Evolutionary conservation across 1,140 invertebrate genomes (phyloP).

Genomic region (Neodiprion virginianus): DNA sequence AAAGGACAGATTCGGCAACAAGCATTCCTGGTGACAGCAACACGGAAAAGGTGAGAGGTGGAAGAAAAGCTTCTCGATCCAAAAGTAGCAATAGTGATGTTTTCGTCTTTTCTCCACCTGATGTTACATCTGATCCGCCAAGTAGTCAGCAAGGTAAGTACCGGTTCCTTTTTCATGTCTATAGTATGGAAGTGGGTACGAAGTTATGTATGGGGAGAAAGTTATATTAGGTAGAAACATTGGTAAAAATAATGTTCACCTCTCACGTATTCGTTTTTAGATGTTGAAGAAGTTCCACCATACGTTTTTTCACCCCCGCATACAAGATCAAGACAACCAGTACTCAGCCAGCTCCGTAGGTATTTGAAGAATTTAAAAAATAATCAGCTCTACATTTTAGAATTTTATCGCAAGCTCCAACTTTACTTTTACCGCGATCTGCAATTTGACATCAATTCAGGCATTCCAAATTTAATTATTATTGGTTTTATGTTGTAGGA

Average conservation of each 20-base stretch:
- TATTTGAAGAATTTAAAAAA: constrained; percentile 18
- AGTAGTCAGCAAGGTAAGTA: constrained; percentile 30
- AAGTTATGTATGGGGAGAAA: neutral
- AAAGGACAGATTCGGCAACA: constrained; percentile 28
- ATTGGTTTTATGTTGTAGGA: constrained; percentile 24
- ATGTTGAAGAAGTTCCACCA: constrained; percentile 34
- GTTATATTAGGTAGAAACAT: neutral
- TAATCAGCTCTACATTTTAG: neutral
- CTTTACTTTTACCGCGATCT: neutral
- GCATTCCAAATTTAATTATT: constrained; percentile 20
- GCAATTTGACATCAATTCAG: neutral
- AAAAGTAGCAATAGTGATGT: constrained; percentile 26
- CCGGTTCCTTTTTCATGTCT: too few relatives aligned
- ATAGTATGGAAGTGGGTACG: too few relatives aligned
- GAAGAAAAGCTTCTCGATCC: constrained; percentile 28
- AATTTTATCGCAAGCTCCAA: neutral
- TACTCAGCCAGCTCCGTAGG: constrained; percentile 39
- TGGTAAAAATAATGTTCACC: constrained; percentile 10
- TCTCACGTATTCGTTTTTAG: constrained; percentile 32
- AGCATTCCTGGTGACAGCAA: constrained; percentile 16
- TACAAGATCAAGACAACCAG: constrained; percentile 33
- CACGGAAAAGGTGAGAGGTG: constrained; percentile 27
- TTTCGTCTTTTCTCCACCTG: constrained; percentile 43
- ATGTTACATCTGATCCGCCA: constrained; percentile 25
- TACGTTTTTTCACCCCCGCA: constrained; percentile 48